phyloP scores from a whole-genome alignment of 1,140 invertebrate genomes.

The Pararge aegeria region DNA sequence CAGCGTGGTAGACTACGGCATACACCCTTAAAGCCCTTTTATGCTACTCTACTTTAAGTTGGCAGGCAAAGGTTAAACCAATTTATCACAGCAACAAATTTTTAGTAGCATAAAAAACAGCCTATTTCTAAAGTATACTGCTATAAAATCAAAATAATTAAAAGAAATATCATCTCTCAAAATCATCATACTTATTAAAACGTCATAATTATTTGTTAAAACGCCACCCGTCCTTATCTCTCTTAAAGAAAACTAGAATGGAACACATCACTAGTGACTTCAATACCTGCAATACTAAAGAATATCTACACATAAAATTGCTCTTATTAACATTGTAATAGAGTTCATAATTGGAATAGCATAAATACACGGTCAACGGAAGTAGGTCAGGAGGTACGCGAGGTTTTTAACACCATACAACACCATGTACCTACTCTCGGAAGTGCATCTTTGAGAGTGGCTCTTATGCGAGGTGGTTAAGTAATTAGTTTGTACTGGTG shows the following conservation, averaged over 20 bases:
- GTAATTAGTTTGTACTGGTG: slow-evolving; percentile 3
- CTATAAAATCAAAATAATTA: neutral
- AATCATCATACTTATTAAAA: neutral
- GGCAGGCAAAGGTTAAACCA: too few species aligned
- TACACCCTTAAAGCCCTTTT: too few species aligned
- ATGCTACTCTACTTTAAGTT: too few species aligned
- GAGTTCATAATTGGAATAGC: neutral
- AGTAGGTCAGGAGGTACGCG: slow-evolving; percentile 6
- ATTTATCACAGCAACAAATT: too few species aligned
- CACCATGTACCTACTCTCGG: neutral
- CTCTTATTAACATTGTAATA: neutral
- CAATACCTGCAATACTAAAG: neutral
- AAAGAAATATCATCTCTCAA: neutral
- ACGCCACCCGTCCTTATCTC: neutral
- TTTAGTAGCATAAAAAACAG: too few species aligned
- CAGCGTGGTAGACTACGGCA: too few species aligned
- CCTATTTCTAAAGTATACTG: too few species aligned
- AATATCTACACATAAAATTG: neutral
- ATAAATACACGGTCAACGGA: neutral
- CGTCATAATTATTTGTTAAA: too few species aligned
- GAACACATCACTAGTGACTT: slow-evolving; percentile 2
- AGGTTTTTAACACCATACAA: slow-evolving; percentile 8
- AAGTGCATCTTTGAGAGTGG: slow-evolving; percentile 8
- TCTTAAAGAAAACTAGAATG: neutral
- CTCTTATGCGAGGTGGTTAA: slow-evolving; percentile 10